Base-by-base conservation (phyloP, 2,888 invertebrate genomes). In the Pyrocoelia pectoralis region DNA sequence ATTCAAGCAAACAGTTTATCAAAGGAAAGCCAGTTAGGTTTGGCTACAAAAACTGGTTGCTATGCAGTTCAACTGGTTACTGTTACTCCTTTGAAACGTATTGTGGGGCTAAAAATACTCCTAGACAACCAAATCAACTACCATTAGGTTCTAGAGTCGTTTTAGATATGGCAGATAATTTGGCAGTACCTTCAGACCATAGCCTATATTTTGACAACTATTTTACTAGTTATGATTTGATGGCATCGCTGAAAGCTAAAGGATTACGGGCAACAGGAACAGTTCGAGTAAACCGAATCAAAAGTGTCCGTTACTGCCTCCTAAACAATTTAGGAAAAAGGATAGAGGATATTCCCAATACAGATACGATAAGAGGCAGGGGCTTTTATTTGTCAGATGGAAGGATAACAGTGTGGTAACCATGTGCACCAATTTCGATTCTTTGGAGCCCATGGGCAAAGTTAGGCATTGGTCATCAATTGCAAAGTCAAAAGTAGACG, bases 41-140 rank as follows among this genome's bases (percentile, higher is more conserved):
- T 67, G 73, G 72, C 12, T 75, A 70, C 57, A 74, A 74, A 61
- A 68, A 74, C 40, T 75, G 72, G 74, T 64, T 71, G 62, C 56
- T 70, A 28, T 68, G 70, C 13, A 72, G 71, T 62, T 67, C 72
- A 2, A 57, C 57, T n/a, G 70, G 70, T 6, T 72, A 72, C 54
- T 71, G 72, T 43, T 72, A 73, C 51, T 12, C 51, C 14, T 69
- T 68, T 54, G 71, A 72, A 54, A 59, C 72, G 51, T 71, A 70
- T 41, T 68, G 68, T 56, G 69, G 67, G 41, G 62, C 69, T 66
- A 43, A 66, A 41, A 19, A 38, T 41, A 41, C 13, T 46, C 38
- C 1, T 51, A 38, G 17, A 56, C 13, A 12, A 33, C 18, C 2
- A 14, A 41, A 41, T 12, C 29, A 17, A 18, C 33, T 67, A 28